phyloP scores from a whole-genome alignment of 2,797 vertebrate genomes.

The Lagodon rhomboides region DNA sequence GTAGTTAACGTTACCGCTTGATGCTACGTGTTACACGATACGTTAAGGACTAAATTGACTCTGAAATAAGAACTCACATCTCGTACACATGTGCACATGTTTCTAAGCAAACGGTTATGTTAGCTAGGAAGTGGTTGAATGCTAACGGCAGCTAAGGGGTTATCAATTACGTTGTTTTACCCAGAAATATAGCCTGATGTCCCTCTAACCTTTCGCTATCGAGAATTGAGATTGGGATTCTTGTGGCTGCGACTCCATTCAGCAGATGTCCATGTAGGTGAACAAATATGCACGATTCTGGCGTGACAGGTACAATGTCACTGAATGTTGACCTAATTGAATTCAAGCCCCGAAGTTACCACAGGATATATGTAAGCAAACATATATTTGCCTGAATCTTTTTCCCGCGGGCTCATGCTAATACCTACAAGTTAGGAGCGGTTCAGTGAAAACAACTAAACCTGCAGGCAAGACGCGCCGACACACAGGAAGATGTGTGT shows the following conservation, averaged over 20 bases:
- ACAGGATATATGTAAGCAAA: too few relatives aligned
- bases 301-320: neutral
- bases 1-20: too few relatives aligned
- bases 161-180: too few relatives aligned
- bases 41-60: too few relatives aligned
- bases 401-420: constrained; percentile 15
- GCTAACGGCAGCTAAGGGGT: too few relatives aligned
- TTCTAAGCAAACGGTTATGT: too few relatives aligned
- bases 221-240: neutral
- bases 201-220: too few relatives aligned
- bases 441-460: constrained; percentile 41
- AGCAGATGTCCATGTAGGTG: neutral
- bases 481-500: constrained; percentile 13
- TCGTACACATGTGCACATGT: too few relatives aligned
- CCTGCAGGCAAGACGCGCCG: constrained; percentile 22
- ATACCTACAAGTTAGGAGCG: constrained; percentile 44
- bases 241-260: neutral
- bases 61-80: too few relatives aligned
- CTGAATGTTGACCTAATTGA: neutral
- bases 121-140: too few relatives aligned
- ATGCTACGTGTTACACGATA: too few relatives aligned
- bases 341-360: neutral
- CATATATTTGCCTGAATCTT: neutral
- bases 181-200: too few relatives aligned
- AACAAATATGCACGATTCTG: neutral